phyloP scores from a whole-genome alignment of 2,797 vertebrate genomes.

The Thamnophis elegans region DNA sequence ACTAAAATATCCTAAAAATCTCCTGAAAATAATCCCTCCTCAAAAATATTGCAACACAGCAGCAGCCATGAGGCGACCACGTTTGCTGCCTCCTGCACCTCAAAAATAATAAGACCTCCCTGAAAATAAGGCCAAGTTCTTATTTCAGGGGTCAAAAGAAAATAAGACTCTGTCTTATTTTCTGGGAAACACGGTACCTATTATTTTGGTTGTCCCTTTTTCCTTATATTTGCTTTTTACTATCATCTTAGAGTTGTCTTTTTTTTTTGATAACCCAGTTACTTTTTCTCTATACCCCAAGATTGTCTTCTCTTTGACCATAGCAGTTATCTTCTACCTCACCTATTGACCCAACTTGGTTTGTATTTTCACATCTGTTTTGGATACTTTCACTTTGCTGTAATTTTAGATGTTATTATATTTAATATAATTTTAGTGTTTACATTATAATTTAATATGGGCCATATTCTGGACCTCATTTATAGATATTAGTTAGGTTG shows the following conservation, averaged over 20 bases:
- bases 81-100: too few species aligned
- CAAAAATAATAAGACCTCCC: too few species aligned
- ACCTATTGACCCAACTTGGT: background rate
- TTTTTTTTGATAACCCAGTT: background rate
- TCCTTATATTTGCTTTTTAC: background rate
- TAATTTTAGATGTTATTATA: background rate
- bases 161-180: too few species aligned
- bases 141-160: too few species aligned
- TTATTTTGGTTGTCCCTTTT: background rate
- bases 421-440: background rate
- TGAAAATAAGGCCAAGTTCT: too few species aligned
- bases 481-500: background rate
- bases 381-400: background rate
- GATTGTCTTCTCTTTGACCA: background rate
- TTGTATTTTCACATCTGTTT: background rate
- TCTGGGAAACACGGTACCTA: background rate
- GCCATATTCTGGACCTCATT: background rate
- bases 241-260: background rate
- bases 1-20: too few species aligned
- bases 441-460: background rate
- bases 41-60: too few species aligned
- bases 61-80: too few species aligned
- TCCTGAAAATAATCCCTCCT: too few species aligned
- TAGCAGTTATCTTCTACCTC: background rate
- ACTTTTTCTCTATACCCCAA: background rate